These are phyloP conservation scores for Chloroceryle amazona DNA, from an alignment of 2,797 vertebrate genomes.

Conservation along the genomic window DNA sequence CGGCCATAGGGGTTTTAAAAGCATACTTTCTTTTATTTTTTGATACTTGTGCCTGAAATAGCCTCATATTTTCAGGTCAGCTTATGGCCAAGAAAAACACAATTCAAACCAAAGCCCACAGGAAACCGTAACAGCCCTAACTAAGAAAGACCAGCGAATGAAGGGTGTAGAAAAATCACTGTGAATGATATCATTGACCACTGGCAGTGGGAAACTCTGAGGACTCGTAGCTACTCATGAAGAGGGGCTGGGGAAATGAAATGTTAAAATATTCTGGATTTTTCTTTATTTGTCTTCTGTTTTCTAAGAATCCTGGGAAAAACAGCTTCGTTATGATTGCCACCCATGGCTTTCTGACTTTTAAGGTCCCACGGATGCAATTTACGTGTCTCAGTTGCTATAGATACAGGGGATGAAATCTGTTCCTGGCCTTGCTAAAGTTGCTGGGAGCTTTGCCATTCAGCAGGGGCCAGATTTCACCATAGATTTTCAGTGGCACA, in stretches of 20 bases:
- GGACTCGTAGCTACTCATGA: neutral
- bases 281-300: slow-evolving; percentile 55
- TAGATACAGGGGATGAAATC: neutral
- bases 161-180: slow-evolving; percentile 43
- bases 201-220: slow-evolving; percentile 58
- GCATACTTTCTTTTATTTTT: slow-evolving; percentile 5
- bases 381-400: slow-evolving; percentile 29
- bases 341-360: slow-evolving; percentile 54
- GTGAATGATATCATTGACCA: slow-evolving; percentile 58
- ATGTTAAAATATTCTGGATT: slow-evolving; percentile 60
- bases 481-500: neutral
- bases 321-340: slow-evolving; percentile 24
- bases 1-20: slow-evolving; percentile 17
- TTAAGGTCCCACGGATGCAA: neutral
- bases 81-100: slow-evolving; percentile 65
- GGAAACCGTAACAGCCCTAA: slow-evolving; percentile 49
- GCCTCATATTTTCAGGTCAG: slow-evolving; percentile 49
- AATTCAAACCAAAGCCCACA: slow-evolving; percentile 63
- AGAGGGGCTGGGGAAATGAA: slow-evolving; percentile 19
- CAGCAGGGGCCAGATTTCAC: neutral
- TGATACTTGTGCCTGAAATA: slow-evolving; percentile 64
- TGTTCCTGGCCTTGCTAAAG: neutral
- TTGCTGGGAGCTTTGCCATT: slow-evolving; percentile 12
- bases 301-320: slow-evolving; percentile 70
- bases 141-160: slow-evolving; percentile 34